Base-by-base conservation (phyloP, 2,113 vertebrate genomes). In the Solenodon paradoxus region DNA sequence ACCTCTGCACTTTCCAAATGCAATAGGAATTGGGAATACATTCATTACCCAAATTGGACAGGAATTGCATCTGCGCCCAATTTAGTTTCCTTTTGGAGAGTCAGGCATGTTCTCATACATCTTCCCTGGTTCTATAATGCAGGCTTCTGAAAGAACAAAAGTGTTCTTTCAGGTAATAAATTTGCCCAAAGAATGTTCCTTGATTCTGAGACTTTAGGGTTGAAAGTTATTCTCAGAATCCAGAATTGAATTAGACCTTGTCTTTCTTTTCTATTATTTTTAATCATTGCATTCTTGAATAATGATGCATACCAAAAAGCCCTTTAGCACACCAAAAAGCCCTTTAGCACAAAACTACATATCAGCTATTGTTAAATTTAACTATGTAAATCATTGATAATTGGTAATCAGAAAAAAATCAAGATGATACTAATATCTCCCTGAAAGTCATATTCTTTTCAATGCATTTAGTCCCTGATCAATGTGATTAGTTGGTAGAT, bases 141-240 rank as follows among this genome's bases (percentile, higher is more conserved):
- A 96, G 68, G 17, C 42, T 95, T 87, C 78, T 69, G 68, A 94
- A 69, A 74, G 66, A 94, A 92, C 59, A 88, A 68, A 96, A 91
- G 15, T 97, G 72, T 91, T 68, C 61, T 96, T 95, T 88, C 81
- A 79, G 86, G 55, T 92, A 94, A 95, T 55, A 12, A 69, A 57
- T 96, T 88, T 95, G 51, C 47, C 74, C 63, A 74, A 32, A 94
- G 51, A 95, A 82, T 69, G 40, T 95, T 57, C 68, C 68, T 89
- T 91, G 86, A 88, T 94, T 86, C 86, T 80, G 40, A 94, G 87
- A 88, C 40, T 79, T 92, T 71, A 71, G 32, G 53, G 88, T 71
- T 90, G 91, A 93, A 96, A 95, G 15, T 51, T 89, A n/a, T 92
- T 91, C 84, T 97, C 86, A 95, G 93, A 96, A 97, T 94, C 59